Evolutionary conservation across 2,797 vertebrate species (phyloP), one percentile per base, ranked within the genome.

Genomic region (Chelon auratus): DNA sequence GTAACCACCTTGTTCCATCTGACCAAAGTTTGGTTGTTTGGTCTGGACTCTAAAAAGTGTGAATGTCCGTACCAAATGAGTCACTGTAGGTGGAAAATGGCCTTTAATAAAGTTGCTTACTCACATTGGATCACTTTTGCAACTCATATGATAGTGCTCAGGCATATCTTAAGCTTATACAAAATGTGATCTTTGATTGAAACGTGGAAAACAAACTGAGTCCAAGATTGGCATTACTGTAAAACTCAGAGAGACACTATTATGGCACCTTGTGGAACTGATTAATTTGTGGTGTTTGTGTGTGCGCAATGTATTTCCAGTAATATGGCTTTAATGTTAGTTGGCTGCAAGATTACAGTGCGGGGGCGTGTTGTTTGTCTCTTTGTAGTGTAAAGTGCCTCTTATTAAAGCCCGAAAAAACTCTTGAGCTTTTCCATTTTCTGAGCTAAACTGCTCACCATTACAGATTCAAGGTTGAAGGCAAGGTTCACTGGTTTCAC

Each of bases 321-420:
- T 13, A 48, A 11, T 47, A 6, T 48, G 40, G 53, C 14, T 55
- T 56, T 65, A 56, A 53, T 65, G n/a, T 69, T 33, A 17, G 4
- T n/a, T 20, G 58, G 53, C 7, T 43, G 54, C 22, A 58, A 63
- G 66, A 79, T 75, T 62, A 45, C 37, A 26, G 48, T 12, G 6
- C 48, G 60, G 51, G 33, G 9, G 26, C 72, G 45, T 78, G 51
- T 22, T 72, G 63, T 36, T 37, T 54, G 14, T 68, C 40, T 66
- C 40, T 61, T 62, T 75, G 12, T 56, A 30, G 17, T 53, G 22
- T 75, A 51, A 60, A 72, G 68, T 62, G 37, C 13, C 47, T 67
- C 37, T 48, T 22, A 47, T 39, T 71, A 26, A 60, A 37, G n/a
- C 26, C 17, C 22, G 9, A 11, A 17, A 57, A 75, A 73, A 50